A percentile compares a stretch with the other conserved stretches of the same genome.
Evolutionary conservation across 2,888 invertebrate genomes (phyloP).

Genomic region (Drosophila siamana): DNA sequence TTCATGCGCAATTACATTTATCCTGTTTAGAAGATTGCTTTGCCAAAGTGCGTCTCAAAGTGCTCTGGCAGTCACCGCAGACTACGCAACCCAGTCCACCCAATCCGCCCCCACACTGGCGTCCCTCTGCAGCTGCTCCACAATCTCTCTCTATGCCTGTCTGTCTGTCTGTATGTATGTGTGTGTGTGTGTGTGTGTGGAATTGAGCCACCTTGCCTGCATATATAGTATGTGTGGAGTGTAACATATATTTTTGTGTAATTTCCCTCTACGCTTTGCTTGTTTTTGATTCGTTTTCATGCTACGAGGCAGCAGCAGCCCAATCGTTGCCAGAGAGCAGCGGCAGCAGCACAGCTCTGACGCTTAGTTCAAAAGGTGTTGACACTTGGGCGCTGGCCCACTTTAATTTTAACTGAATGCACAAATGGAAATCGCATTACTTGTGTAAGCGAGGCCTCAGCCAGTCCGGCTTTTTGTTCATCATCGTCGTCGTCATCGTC

Average conservation of each 20-base stretch:
- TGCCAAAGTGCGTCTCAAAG: conserved; percentile 81
- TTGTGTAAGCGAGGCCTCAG: conserved; percentile 16
- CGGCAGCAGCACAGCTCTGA: conserved; percentile 8
- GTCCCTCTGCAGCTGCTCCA: not conserved
- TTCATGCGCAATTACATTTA: conserved; percentile 86
- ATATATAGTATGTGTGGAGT: conserved; percentile 31
- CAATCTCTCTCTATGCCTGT: conserved; percentile 7
- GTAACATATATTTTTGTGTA: conserved; percentile 71
- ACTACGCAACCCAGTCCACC: conserved; percentile 19
- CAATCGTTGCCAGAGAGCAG: conserved; percentile 46
- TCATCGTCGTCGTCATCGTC: conserved; percentile 4
- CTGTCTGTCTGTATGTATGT: not conserved
- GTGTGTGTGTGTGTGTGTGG: too few relatives aligned
- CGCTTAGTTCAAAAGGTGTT: conserved; percentile 63
- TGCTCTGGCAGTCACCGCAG: conserved; percentile 67
- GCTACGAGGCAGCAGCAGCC: conserved; percentile 52
- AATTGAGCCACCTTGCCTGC: conserved; percentile 52
- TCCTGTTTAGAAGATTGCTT: conserved; percentile 85
- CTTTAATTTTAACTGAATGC: conserved; percentile 68
- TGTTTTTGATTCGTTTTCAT: conserved; percentile 80
- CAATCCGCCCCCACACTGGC: not conserved
- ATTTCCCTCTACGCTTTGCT: conserved; percentile 77
- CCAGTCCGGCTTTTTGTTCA: conserved; percentile 7
- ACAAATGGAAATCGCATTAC: conserved; percentile 68
- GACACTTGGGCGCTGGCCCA: conserved; percentile 75